Conservation (phyloP, 2,797 vertebrate species). For the Schizopygopsis malacanthus region DNA sequence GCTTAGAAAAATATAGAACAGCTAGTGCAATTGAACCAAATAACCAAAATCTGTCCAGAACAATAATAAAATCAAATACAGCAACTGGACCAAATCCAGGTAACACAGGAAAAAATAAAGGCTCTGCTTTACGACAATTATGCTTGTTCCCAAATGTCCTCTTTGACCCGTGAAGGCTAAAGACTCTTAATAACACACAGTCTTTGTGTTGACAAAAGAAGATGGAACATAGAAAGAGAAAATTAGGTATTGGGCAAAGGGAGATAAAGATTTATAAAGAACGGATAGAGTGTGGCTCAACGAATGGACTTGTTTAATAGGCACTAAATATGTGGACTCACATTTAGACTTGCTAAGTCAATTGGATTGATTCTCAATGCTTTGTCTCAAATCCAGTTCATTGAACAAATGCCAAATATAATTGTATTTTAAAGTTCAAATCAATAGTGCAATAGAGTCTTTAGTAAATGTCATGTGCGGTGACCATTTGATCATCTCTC, state of each 20-base stretch:
- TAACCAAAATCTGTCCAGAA: neutral
- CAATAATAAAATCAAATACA: neutral
- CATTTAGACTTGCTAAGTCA: conserved; percentile 13
- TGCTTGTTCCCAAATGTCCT: neutral
- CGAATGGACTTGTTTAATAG: conserved; percentile 4
- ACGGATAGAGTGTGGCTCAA: neutral
- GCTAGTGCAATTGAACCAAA: neutral
- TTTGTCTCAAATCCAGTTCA: conserved; percentile 41
- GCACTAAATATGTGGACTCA: conserved; percentile 14
- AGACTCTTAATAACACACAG: neutral
- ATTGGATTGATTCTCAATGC: conserved; percentile 39
- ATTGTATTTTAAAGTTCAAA: conserved; percentile 67
- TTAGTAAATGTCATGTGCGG: conserved; percentile 58
- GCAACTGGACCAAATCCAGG: conserved; percentile 2
- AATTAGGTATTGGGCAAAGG: neutral
- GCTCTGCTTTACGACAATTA: neutral
- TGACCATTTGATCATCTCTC: neutral
- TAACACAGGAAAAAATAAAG: neutral
- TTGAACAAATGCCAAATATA: conserved; percentile 62
- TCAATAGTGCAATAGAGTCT: conserved; percentile 35
- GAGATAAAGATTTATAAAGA: neutral
- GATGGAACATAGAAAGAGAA: neutral
- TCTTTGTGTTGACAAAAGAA: neutral
- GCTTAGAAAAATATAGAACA: neutral
- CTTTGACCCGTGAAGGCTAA: neutral